These are phyloP conservation scores for Lasioglossum pauxillum DNA, from an alignment of 2,888 invertebrate species.

Conservation along the genomic window DNA sequence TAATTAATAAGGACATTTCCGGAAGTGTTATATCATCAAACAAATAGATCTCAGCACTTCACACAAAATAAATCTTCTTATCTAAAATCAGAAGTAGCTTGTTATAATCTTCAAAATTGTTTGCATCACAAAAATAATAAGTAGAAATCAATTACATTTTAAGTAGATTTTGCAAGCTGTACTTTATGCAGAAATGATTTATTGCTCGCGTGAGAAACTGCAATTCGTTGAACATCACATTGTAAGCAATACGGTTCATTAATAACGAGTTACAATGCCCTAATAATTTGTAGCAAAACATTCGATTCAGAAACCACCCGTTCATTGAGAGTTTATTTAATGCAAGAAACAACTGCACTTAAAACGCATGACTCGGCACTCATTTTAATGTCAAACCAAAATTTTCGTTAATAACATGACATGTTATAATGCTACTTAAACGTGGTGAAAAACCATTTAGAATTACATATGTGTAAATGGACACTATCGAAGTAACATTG, in stretches of 20 bases:
- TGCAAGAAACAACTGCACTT: neutral
- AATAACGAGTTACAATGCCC: conserved; percentile 35
- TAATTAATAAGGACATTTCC: neutral
- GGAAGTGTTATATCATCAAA: neutral
- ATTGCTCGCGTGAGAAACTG: neutral
- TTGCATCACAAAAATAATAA: neutral
- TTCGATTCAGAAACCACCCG: neutral
- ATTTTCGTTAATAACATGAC: neutral
- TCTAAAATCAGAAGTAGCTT: neutral
- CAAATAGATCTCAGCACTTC: neutral
- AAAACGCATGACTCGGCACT: neutral
- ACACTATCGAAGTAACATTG: neutral
- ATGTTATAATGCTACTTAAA: neutral
- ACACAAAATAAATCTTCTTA: neutral
- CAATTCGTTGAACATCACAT: conserved; percentile 8
- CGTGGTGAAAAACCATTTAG: neutral
- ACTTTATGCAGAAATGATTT: conserved; percentile 8
- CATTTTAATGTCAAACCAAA: neutral
- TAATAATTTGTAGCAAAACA: conserved; percentile 11
- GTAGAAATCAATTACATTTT: neutral
- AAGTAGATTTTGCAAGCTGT: neutral
- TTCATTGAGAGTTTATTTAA: neutral
- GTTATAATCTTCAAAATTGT: neutral
- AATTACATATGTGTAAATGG: neutral
- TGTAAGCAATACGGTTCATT: conserved; percentile 27